Base-by-base conservation (phyloP, 2,797 vertebrate genomes). In the Orientallactaga sibirica region DNA sequence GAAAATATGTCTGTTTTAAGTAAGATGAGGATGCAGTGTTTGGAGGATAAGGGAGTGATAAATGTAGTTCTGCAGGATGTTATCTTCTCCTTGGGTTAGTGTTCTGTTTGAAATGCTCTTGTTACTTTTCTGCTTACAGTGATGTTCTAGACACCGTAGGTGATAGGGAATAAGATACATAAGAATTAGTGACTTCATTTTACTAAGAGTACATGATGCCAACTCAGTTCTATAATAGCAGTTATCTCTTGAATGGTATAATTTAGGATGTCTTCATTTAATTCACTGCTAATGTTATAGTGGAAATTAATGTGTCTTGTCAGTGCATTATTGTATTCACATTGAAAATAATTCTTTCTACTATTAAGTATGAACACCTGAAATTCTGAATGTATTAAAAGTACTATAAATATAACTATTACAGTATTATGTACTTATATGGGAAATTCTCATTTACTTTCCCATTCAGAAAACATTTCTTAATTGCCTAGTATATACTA, bases 341-440 rank as follows among this genome's bases (percentile, higher is more conserved):
- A 74, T 7, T 27, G n/a, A 86, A 91, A 96, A 85, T 73, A 97
- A 97, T 93, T 92, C 29, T 90, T 95, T 92, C 58, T 96, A 92
- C 90, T 91, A 75, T 91, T 90, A 88, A 14, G 3, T 88, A 78
- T 86, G 19, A 24, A 0, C 37, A 92, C 95, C 67, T 88, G 4
- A 81, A 70, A 93, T 2, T 87, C 24, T 93, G 55, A 91, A 73
- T 95, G 68, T n/a, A 14, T 84, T 75, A 66, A 75, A 92, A 64
- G 33, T 7, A 89, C 93, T 85, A 86, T 91, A 92, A 25, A 76
- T 41, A 92, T 91, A 74, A 71, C 78, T 84, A 87, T 76, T 78
- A 48, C 48, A 2, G 0, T 4, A 87, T 91, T 43, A 86, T 67
- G 90, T 95, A 37, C 73, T 92, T 94, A 80, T 16, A 71, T 33